These are phyloP conservation scores for Enteromius mattozi DNA, from an alignment of 2,797 vertebrate genomes.

Conservation along the genomic window DNA sequence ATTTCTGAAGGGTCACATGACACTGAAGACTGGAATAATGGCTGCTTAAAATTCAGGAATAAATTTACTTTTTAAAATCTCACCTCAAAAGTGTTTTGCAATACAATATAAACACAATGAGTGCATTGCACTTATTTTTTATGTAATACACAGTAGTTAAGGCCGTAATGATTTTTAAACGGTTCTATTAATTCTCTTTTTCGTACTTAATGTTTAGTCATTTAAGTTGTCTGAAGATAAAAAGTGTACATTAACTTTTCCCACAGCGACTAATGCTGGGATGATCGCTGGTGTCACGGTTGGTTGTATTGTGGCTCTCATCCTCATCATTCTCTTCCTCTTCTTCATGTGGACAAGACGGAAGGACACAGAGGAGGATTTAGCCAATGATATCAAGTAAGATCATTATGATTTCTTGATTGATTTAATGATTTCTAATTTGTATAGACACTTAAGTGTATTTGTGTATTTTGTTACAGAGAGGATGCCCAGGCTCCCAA, in stretches of 20 bases:
- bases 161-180: background rate
- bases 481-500: conserved; percentile 93
- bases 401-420: conserved; percentile 52
- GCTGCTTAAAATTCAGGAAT: background rate
- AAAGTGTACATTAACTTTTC: background rate
- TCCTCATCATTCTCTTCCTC: conserved; percentile 76
- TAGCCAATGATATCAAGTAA: conserved; percentile 96
- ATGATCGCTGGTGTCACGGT: conserved; percentile 87
- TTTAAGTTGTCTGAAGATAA: background rate
- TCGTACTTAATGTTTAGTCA: background rate
- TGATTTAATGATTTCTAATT: background rate
- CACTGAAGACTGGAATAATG: background rate
- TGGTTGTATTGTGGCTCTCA: conserved; percentile 81
- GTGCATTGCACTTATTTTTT: background rate
- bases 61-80: background rate
- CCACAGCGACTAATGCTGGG: conserved; percentile 78
- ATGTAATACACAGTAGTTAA: background rate
- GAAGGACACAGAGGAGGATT: conserved; percentile 85
- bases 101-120: background rate
- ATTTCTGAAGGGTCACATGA: background rate
- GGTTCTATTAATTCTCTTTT: background rate
- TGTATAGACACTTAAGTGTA: conserved; percentile 19
- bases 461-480: conserved; percentile 74
- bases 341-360: conserved; percentile 78
- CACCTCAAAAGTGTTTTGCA: background rate